Conservation (phyloP, 2,113 vertebrate species). For the Sporophila hypoxantha region DNA sequence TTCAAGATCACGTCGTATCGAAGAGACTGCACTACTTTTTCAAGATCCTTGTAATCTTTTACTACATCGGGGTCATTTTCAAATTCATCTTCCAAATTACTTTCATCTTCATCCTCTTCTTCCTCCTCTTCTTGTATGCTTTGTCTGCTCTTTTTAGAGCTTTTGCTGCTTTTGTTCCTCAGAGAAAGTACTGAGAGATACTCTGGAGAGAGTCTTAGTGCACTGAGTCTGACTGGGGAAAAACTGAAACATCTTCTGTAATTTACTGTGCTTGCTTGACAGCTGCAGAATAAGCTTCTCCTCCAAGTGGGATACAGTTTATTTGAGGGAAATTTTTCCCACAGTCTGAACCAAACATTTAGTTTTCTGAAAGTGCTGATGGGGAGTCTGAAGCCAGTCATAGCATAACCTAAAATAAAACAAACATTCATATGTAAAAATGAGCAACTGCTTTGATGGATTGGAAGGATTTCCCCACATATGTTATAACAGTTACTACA, state of each 20-base stretch:
- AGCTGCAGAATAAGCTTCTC: conserved; percentile 33
- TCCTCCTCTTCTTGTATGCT: conserved; percentile 61
- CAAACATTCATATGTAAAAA: not conserved
- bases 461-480: not conserved
- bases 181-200: conserved; percentile 54
- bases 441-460: not conserved
- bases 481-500: not conserved
- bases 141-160: conserved; percentile 69
- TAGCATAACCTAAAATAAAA: conserved; percentile 59
- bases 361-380: conserved; percentile 58
- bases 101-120: conserved; percentile 59
- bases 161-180: conserved; percentile 83
- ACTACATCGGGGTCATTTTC: conserved; percentile 64
- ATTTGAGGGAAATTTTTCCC: conserved; percentile 48
- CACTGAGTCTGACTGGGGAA: conserved; percentile 39
- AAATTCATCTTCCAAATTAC: conserved; percentile 74
- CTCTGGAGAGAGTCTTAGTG: conserved; percentile 49
- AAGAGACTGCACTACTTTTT: conserved; percentile 84
- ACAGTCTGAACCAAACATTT: conserved; percentile 59
- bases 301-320: conserved; percentile 50
- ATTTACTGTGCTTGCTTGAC: conserved; percentile 27
- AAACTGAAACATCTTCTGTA: conserved; percentile 39
- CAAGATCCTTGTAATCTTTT: conserved; percentile 89
- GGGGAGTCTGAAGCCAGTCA: conserved; percentile 61
- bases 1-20: conserved; percentile 88